These are phyloP conservation scores for Pagetopsis macropterus DNA, from an alignment of 2,797 vertebrate species.

Conservation along the genomic window DNA sequence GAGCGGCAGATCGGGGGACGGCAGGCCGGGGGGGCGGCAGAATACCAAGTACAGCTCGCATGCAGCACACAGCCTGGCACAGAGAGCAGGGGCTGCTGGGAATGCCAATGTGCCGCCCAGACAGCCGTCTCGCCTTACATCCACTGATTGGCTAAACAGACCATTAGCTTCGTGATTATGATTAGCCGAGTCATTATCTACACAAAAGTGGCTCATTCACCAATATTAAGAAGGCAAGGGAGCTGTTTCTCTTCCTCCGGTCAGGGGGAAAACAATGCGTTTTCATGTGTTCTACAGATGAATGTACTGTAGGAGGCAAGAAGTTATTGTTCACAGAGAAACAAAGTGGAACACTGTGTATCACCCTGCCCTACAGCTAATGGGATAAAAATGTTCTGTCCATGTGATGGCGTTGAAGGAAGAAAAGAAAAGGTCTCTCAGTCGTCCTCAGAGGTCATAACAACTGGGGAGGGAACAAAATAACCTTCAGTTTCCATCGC, in stretches of 20 bases:
- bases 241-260: constrained; percentile 57
- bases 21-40: constrained; percentile 33
- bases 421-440: constrained; percentile 44
- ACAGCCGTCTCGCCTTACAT: constrained; percentile 65
- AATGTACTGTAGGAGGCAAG: constrained; percentile 30
- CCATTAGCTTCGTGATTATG: constrained; percentile 82
- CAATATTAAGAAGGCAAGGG: constrained; percentile 66
- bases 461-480: constrained; percentile 58
- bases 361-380: constrained; percentile 43
- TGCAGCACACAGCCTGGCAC: constrained; percentile 64
- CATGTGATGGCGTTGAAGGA: constrained; percentile 45
- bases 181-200: constrained; percentile 82
- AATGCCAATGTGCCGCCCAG: constrained; percentile 75
- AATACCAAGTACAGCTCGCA: constrained; percentile 72
- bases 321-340: constrained; percentile 57
- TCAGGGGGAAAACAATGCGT: constrained; percentile 56
- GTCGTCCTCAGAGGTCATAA: constrained; percentile 60
- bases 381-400: constrained; percentile 40
- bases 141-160: constrained; percentile 79
- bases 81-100: constrained; percentile 69
- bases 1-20: constrained; percentile 54
- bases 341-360: constrained; percentile 57
- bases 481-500: constrained; percentile 64
- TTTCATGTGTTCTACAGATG: constrained; percentile 42
- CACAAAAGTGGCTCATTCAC: constrained; percentile 77